Conservation (phyloP, 2,797 vertebrate species). For the Pipistrellus nathusii region DNA sequence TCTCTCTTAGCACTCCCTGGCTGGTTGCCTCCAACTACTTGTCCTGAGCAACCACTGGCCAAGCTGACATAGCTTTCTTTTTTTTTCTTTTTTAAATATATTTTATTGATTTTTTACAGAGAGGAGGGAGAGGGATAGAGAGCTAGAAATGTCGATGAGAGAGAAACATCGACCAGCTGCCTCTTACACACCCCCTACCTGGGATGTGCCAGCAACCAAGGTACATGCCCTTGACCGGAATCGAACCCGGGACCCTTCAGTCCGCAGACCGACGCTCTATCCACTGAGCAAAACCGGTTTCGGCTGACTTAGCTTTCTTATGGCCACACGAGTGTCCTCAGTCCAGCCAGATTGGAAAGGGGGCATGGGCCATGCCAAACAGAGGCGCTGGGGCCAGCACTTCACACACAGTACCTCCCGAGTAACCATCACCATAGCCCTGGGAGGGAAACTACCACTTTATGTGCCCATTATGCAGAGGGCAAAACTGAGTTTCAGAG, state of each 20-base stretch:
- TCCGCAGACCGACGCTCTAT: too few species aligned
- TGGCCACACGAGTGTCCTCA: background rate
- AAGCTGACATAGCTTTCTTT: background rate
- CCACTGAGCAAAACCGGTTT: too few species aligned
- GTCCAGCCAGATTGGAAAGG: background rate
- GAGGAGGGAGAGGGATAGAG: too few species aligned
- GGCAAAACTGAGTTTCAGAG: background rate
- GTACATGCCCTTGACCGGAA: too few species aligned
- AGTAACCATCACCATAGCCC: background rate
- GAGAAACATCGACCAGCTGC: too few species aligned
- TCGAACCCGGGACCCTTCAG: too few species aligned
- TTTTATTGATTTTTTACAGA: too few species aligned
- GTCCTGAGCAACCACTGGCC: background rate
- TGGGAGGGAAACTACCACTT: background rate
- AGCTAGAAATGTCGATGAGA: too few species aligned
- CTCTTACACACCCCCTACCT: too few species aligned
- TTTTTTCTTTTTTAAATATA: too few species aligned
- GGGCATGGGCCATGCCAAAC: background rate
- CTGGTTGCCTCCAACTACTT: background rate
- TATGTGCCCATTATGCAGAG: background rate
- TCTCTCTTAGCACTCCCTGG: background rate
- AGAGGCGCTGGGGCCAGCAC: background rate
- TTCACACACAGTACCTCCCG: accelerated
- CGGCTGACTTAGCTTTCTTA: background rate
- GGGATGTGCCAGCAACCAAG: too few species aligned